These are phyloP conservation scores for Aethes cnicana DNA, from an alignment of 2,888 invertebrate genomes.

Conservation along the genomic window DNA sequence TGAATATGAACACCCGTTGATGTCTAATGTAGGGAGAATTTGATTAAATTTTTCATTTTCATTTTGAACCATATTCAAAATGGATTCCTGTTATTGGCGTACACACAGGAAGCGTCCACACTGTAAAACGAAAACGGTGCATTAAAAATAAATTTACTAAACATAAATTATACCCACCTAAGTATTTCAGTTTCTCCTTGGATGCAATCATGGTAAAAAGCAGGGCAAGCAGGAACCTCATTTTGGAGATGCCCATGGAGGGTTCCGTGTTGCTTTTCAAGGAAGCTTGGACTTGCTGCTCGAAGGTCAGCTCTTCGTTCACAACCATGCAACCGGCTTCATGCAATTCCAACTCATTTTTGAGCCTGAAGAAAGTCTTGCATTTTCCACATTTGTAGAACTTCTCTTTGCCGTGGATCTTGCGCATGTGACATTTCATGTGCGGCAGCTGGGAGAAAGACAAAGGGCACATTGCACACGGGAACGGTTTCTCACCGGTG, in stretches of 20 bases:
- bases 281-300: constrained; percentile 51
- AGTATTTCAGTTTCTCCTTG: constrained; percentile 88
- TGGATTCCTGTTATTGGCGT: constrained; percentile 64
- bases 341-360: constrained; percentile 87
- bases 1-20: constrained; percentile 60
- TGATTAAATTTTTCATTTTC: constrained; percentile 32
- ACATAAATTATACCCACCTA: constrained; percentile 85
- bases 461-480: constrained; percentile 86
- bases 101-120: constrained; percentile 76
- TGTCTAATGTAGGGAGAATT: constrained; percentile 59
- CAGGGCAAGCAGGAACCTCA: constrained; percentile 90
- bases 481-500: constrained; percentile 93
- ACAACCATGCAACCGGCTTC: constrained; percentile 71
- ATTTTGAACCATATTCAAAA: constrained; percentile 38
- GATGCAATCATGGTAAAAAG: constrained; percentile 91
- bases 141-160: constrained; percentile 49
- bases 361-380: constrained; percentile 88
- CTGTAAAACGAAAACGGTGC: constrained; percentile 65
- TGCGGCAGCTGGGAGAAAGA: constrained; percentile 92
- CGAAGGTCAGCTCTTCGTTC: constrained; percentile 48
- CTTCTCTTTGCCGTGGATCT: constrained; percentile 90
- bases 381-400: constrained; percentile 90
- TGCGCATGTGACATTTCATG: constrained; percentile 93
- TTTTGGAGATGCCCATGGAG: constrained; percentile 82
- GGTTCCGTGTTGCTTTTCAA: constrained; percentile 66